These are phyloP conservation scores for Toxotes jaculatrix DNA, from an alignment of 2,113 vertebrate species.

Conservation along the genomic window DNA sequence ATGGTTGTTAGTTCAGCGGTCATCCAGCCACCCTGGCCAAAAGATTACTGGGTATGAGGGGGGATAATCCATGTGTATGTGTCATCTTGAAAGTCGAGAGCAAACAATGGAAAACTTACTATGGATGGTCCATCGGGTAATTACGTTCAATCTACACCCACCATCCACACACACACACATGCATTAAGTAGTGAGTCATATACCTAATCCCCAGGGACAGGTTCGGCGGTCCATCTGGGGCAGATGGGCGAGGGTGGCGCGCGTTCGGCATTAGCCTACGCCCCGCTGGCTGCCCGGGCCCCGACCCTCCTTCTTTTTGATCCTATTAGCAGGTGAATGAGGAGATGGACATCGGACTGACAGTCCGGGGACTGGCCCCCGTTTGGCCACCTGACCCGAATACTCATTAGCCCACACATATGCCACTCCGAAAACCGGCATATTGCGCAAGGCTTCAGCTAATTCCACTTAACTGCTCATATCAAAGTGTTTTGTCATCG, in stretches of 20 bases:
- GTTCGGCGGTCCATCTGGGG: constrained; percentile 61
- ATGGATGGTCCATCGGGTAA: constrained; percentile 59
- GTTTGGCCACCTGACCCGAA: constrained; percentile 66
- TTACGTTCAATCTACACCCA: constrained; percentile 58
- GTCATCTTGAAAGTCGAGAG: constrained; percentile 76
- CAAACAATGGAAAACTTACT: constrained; percentile 76
- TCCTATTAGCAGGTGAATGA: constrained; percentile 83
- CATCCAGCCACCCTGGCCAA: neutral
- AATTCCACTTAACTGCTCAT: constrained; percentile 46
- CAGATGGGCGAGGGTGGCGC: constrained; percentile 79
- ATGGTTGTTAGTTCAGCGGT: neutral
- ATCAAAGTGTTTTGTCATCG: constrained; percentile 41
- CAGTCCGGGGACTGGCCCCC: constrained; percentile 55
- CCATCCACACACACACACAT: constrained; percentile 26
- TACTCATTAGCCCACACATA: constrained; percentile 70
- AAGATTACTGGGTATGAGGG: constrained; percentile 49
- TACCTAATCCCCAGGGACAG: constrained; percentile 70
- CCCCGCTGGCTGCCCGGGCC: constrained; percentile 50
- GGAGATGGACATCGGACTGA: constrained; percentile 80
- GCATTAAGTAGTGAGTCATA: constrained; percentile 60
- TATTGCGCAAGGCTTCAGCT: constrained; percentile 45
- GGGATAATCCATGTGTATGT: constrained; percentile 75
- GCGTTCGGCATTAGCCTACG: constrained; percentile 68
- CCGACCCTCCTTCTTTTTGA: constrained; percentile 77
- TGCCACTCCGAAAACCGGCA: constrained; percentile 28